Base-by-base conservation (phyloP, 2,113 vertebrate genomes). In the Mastomys natalensis region DNA sequence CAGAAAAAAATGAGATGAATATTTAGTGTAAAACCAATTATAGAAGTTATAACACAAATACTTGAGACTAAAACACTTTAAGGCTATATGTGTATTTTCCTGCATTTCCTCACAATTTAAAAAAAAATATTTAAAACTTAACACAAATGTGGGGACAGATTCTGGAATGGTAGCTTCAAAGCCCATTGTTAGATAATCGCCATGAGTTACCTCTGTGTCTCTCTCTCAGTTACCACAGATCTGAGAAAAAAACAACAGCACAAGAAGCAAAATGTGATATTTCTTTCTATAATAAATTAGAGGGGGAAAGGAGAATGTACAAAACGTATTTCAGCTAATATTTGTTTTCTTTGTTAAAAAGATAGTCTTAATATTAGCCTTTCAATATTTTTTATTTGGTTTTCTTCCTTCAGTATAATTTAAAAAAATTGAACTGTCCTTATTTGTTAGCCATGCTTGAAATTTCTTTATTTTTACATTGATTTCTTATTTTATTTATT, bases 1-100 rank as follows among this genome's bases (percentile, higher is more conserved):
- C 66, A 37, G 66, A 68, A 64, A 82, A 85, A 91, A 90, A n/a
- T 73, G 43, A 96, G 89, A 96, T 0, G 17, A 92, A 95, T 88
- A 94, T 95, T 94, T 93, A 92, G 80, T 37, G 31, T 43, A 91
- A 94, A 90, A 87, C 81, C 96, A 92, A 89, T 90, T 78, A 88
- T 34, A 91, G 43, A 93, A 81, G 43, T 48, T 97, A 72, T 3
- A 74, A 40, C 66, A 91, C 17, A 92, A 95, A 96, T n/a, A 82
- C 4, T 66, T 40, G 24, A 60, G 64, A 84, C 31, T 92, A 26
- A 29, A 93, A 77, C 24, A 90, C 60, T 95, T 92, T 95, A 66
- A 73, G 73, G 37, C n/a, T 94, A 3, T 78, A 84, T 43, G 70
- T 80, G 53, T 90, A 90, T 95, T 78, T 94, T 92, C 22, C 31